These are phyloP conservation scores for Bugula neritina DNA, from an alignment of 2,888 invertebrate genomes.

Conservation along the genomic window DNA sequence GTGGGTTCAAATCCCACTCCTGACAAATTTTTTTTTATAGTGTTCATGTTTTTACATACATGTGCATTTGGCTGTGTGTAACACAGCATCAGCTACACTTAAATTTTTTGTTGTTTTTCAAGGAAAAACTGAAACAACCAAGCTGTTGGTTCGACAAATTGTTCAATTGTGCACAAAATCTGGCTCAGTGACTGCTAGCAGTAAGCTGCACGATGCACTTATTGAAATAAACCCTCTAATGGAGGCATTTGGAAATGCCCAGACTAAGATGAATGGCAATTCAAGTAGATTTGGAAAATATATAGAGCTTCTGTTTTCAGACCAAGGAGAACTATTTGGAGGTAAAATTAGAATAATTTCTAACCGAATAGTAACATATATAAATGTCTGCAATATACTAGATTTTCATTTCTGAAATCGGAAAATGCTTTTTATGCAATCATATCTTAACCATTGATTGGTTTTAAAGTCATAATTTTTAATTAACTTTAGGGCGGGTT, in stretches of 20 bases:
- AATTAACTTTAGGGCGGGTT: constrained; percentile 18
- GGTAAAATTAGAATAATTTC: too few relatives aligned
- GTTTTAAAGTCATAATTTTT: too few relatives aligned
- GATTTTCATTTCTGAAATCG: too few relatives aligned
- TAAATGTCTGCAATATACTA: too few relatives aligned
- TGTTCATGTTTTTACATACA: background rate
- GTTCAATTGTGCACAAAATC: constrained; percentile 32
- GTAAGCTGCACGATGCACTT: constrained; percentile 11
- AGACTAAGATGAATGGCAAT: constrained; percentile 47
- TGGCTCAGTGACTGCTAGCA: background rate
- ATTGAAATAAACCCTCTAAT: constrained; percentile 35
- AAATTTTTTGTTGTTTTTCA: background rate
- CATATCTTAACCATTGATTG: too few relatives aligned
- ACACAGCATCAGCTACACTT: background rate
- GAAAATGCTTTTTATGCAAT: too few relatives aligned
- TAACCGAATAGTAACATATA: too few relatives aligned
- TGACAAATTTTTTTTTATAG: constrained; percentile 33
- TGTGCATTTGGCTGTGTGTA: too few relatives aligned
- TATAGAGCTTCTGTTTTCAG: constrained; percentile 43
- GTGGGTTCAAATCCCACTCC: constrained; percentile 47
- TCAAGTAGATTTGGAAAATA: constrained; percentile 41
- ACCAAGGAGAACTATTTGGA: constrained; percentile 41
- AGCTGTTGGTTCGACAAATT: constrained; percentile 36
- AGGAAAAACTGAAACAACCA: constrained; percentile 39
- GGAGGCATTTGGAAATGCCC: constrained; percentile 47